A percentile compares a stretch with the other conserved stretches of the same genome.
phyloP scores from a whole-genome alignment of 2,888 invertebrate genomes.

The Lymantria dispar region DNA sequence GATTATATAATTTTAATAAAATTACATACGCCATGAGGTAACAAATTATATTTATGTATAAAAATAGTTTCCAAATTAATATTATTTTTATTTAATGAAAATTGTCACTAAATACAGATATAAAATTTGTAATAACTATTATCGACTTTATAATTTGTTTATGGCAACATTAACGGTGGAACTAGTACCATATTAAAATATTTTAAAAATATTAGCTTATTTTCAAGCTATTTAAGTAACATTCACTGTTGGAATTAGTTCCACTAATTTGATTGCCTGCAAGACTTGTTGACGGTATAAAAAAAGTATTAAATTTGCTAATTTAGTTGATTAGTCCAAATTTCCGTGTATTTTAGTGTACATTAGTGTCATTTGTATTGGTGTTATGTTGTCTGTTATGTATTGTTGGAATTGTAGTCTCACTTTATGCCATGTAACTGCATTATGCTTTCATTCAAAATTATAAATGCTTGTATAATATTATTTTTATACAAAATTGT shows the following conservation, averaged over 20 bases:
- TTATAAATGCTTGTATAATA: conserved; percentile 54
- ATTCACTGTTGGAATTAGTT: no score
- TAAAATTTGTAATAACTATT: no score
- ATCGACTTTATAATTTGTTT: no score
- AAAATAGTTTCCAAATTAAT: conserved; percentile 3
- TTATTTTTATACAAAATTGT: conserved; percentile 50
- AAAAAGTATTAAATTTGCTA: conserved; percentile 6
- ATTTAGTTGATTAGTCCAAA: conserved; percentile 35
- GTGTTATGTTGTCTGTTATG: conserved; percentile 45
- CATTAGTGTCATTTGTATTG: conserved; percentile 32
- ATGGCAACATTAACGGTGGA: no score
- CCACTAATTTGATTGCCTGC: not conserved
- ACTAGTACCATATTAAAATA: no score
- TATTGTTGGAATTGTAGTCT: conserved; percentile 29
- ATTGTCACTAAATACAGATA: not conserved
- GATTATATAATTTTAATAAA: conserved; percentile 1
- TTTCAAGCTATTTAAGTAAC: no score
- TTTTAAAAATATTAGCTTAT: no score
- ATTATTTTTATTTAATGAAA: not conserved
- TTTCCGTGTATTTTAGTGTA: conserved; percentile 32
- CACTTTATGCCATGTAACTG: conserved; percentile 22
- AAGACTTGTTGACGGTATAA: not conserved
- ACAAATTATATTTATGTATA: conserved; percentile 2
- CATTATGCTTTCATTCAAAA: conserved; percentile 30
- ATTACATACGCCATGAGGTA: not conserved